Evolutionary conservation across 2,888 invertebrate species (phyloP).

Genomic region (Antheraea assamensis): DNA sequence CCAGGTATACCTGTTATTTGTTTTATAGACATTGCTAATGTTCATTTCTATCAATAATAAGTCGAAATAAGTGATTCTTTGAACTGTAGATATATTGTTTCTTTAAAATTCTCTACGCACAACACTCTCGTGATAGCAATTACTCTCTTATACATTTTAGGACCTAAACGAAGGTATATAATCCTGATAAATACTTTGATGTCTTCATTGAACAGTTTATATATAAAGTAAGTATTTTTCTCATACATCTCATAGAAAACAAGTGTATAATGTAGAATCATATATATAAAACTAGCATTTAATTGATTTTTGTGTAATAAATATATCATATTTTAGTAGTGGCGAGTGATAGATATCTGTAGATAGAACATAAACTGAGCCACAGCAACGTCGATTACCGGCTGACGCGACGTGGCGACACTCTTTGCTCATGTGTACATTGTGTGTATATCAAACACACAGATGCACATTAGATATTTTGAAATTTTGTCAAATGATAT

Average conservation of each 20-base stretch:
- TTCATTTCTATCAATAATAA: constrained; percentile 18
- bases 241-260: constrained; percentile 25
- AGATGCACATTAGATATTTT: constrained; percentile 40
- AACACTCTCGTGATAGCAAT: constrained; percentile 71
- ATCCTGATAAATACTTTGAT: constrained; percentile 43
- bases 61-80: constrained; percentile 34
- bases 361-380: background rate
- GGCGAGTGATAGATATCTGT: constrained; percentile 17
- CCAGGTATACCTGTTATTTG: constrained; percentile 54
- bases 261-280: constrained; percentile 21
- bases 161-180: constrained; percentile 44
- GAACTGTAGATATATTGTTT: constrained; percentile 60
- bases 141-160: constrained; percentile 53
- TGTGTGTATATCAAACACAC: constrained; percentile 32
- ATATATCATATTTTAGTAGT: constrained; percentile 13
- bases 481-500: constrained; percentile 50
- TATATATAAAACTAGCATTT: constrained; percentile 6
- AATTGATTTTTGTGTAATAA: constrained; percentile 11
- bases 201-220: constrained; percentile 30
- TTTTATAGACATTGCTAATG: constrained; percentile 50
- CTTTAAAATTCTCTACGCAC: constrained; percentile 75
- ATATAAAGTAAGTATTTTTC: constrained; percentile 27
- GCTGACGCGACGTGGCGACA: background rate
- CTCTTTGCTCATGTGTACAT: constrained; percentile 30
- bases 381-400: background rate